Evolutionary conservation across 1,140 invertebrate species (phyloP).

Genomic region (Zeugodacus cucurbitae): DNA sequence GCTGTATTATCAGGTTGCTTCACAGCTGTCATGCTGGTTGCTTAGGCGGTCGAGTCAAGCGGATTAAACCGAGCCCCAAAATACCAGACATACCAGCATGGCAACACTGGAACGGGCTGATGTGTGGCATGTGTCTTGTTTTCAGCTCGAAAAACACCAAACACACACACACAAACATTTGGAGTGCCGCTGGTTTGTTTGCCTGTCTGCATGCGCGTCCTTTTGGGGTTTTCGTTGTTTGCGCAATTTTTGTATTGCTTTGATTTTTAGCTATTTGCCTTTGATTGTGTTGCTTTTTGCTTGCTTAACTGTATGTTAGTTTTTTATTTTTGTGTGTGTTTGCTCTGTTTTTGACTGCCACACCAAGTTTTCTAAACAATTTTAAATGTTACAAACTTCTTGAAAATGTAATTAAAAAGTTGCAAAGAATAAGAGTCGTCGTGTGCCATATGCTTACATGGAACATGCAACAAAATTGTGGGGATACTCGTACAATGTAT

Average conservation of each 20-base stretch:
- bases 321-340: neutral
- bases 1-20: neutral
- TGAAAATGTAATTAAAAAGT: slow-evolving; percentile 47
- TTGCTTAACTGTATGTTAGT: neutral
- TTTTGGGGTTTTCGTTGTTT: slow-evolving; percentile 26
- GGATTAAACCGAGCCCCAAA: neutral
- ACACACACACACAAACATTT: neutral
- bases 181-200: neutral
- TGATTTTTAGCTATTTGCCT: slow-evolving; percentile 17
- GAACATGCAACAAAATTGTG: neutral
- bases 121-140: neutral
- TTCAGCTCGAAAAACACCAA: neutral
- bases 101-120: neutral
- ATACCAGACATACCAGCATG: neutral
- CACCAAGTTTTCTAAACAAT: slow-evolving; percentile 40
- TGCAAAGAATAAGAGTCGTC: slow-evolving; percentile 46
- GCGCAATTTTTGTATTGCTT: slow-evolving; percentile 21
- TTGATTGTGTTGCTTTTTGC: neutral
- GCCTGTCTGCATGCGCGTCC: neutral
- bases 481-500: neutral
- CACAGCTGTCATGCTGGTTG: neutral
- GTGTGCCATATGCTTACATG: slow-evolving; percentile 9
- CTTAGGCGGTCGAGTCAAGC: neutral
- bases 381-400: slow-evolving; percentile 41
- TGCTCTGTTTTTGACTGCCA: neutral